Base-by-base conservation (phyloP, 2,888 invertebrate genomes). In the Drosophila mimetica region DNA sequence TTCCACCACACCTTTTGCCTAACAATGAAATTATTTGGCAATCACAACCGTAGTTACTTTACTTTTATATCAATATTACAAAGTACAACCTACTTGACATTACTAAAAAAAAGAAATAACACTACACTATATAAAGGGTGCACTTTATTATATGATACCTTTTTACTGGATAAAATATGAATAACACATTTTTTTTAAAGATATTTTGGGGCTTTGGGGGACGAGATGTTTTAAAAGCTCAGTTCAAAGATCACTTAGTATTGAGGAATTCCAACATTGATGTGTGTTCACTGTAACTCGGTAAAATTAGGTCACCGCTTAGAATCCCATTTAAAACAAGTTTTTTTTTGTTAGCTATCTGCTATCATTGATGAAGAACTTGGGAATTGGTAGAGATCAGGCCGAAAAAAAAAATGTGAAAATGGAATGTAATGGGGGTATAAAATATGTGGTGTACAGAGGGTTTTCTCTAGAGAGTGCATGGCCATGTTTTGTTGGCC, bases 401-500 rank as follows among this genome's bases (percentile, higher is more conserved):
- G 11, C 11, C 39, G 18, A 39, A 39, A 39, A 18, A 9, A 7
- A 39, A 39, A 18, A 13, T 1, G 13, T 39, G 39, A 11, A 39
- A 18, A 39, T 39, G 39, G 13, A 16, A 30, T 30, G 46, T 16
- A 46, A 30, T 9, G 46, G 46, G 46, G 46, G 28, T 46, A 46
- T 13, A 13, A 4, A 13, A 11, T 39, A 20, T 39, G 18, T 44
- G 18, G 16, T 30, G 46, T 46, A 18, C 30, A 7, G 46, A 46
- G 46, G 46, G 46, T 30, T 46, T 46, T 46, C 30, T 28, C 30
- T 16, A 46, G 46, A 47, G 52, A 58, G 55, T 39, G 58, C 57
- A 55, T 55, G 57, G 37, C 58, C 57, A 37, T 57, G 58, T 70
- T 63, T 50, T 51, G 48, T 76, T 64, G 44, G 66, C 44, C 65